Evolutionary conservation across 2,797 vertebrate species (phyloP).

Genomic region (Alouatta caraya): DNA sequence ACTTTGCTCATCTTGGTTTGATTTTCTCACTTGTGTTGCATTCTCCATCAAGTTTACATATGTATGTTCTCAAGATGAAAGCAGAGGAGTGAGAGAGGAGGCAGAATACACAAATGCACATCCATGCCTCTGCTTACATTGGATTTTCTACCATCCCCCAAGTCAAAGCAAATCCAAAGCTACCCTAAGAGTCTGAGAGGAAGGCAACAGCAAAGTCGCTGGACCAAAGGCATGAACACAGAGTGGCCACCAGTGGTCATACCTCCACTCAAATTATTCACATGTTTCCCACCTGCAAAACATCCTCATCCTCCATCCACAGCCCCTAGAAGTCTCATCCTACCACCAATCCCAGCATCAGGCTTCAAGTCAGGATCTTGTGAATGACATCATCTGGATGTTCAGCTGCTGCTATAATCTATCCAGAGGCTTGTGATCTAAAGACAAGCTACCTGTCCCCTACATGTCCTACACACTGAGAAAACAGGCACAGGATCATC

Average conservation of each 20-base stretch:
- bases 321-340: background rate
- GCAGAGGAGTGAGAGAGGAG: background rate
- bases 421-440: no score
- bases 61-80: background rate
- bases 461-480: background rate
- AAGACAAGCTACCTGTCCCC: background rate
- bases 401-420: background rate
- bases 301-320: no score
- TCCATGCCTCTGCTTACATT: background rate
- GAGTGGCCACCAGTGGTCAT: background rate
- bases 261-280: no score
- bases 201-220: background rate
- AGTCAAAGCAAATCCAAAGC: background rate
- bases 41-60: no score
- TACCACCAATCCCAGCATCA: background rate
- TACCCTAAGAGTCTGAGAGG: background rate
- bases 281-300: background rate
- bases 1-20: background rate
- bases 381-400: background rate
- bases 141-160: no score
- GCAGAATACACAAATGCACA: no score
- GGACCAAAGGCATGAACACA: no score
- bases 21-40: background rate
- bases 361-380: background rate
- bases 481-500: background rate